A percentile compares a stretch with the other conserved stretches of the same genome.
Conservation (phyloP, 2,797 vertebrate species). For the Enteromius viviparus region DNA sequence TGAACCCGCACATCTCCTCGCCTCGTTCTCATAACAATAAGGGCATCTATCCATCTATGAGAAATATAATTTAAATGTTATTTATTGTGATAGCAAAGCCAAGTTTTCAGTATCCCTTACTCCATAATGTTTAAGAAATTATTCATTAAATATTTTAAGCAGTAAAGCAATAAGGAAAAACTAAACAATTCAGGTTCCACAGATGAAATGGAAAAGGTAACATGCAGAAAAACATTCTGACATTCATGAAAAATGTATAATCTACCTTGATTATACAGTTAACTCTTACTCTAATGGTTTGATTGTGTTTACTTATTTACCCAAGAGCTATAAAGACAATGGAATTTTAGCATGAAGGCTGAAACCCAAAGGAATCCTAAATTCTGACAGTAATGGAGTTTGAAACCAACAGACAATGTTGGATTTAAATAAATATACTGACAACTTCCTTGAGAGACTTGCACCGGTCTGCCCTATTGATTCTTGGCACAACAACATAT, state of each 20-base stretch:
- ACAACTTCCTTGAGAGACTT: neutral
- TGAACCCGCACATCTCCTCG: too few relatives aligned
- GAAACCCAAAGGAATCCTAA: neutral
- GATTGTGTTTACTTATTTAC: neutral
- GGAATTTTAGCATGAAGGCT: neutral
- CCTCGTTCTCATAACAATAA: too few relatives aligned
- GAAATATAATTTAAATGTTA: neutral
- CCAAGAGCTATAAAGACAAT: neutral
- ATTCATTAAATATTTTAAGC: neutral
- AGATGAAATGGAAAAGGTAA: neutral
- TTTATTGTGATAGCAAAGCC: neutral
- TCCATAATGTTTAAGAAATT: neutral
- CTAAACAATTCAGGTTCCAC: neutral
- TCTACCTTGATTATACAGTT: neutral
- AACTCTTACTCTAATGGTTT: neutral
- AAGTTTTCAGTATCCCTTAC: neutral
- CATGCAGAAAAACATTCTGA: neutral
- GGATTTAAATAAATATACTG: neutral
- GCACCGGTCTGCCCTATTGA: neutral
- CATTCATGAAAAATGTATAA: neutral
- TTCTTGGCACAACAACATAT: neutral
- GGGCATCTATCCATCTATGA: too few relatives aligned
- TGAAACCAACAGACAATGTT: neutral
- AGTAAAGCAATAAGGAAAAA: neutral
- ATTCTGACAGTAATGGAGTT: neutral